phyloP scores from a whole-genome alignment of 2,797 vertebrate genomes.

The Staurois parvus region DNA sequence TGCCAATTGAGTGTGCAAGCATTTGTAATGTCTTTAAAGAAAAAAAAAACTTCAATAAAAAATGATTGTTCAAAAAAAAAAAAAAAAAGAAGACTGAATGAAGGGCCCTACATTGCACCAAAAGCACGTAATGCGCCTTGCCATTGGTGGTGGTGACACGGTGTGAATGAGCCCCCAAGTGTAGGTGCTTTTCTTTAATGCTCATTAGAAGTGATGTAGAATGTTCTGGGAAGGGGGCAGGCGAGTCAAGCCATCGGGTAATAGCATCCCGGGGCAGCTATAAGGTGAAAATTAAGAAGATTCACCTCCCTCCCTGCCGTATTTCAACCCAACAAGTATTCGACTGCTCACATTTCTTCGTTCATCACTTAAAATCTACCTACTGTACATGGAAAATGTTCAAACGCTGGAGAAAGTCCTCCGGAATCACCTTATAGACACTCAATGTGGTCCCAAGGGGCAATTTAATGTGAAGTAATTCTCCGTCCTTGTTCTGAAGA shows the following conservation, averaged over 20 bases:
- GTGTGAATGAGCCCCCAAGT: background rate
- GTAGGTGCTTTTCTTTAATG: background rate
- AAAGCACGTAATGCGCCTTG: too few species aligned
- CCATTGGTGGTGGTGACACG: too few species aligned
- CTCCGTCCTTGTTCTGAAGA: conserved; percentile 45
- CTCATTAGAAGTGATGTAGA: background rate
- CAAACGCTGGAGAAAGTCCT: conserved; percentile 18
- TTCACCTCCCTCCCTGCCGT: background rate
- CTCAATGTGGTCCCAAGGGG: conserved; percentile 48
- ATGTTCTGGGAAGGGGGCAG: background rate
- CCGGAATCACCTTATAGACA: conserved; percentile 22
- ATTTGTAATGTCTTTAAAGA: too few species aligned
- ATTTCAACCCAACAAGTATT: conserved; percentile 2
- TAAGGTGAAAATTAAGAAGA: conserved; percentile 1
- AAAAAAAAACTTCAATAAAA: too few species aligned
- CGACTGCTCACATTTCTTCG: conserved; percentile 14
- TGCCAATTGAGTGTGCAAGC: too few species aligned
- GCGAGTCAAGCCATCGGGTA: background rate
- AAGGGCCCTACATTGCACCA: too few species aligned
- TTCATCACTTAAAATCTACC: conserved; percentile 29
- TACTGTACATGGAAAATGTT: conserved; percentile 16
- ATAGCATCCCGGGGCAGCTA: background rate
- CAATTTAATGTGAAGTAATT: conserved; percentile 59
- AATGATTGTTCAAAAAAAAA: too few species aligned
- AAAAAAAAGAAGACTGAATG: too few species aligned